These are phyloP conservation scores for Leuciscus idus DNA, from an alignment of 2,113 vertebrate genomes.

Conservation along the genomic window DNA sequence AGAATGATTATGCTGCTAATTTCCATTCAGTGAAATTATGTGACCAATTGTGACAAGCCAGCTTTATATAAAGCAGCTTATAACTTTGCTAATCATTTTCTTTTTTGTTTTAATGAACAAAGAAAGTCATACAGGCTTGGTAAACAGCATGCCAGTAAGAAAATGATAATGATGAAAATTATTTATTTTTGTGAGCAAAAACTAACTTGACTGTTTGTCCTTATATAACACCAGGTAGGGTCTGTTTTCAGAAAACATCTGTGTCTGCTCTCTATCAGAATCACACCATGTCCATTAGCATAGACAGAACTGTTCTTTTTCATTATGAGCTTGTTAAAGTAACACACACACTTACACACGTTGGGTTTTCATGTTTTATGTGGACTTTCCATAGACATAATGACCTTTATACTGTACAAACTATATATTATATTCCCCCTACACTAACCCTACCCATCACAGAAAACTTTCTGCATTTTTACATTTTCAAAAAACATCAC, in stretches of 20 bases:
- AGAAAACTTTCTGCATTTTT: no score
- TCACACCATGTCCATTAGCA: constrained; percentile 34
- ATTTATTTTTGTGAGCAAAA: neutral
- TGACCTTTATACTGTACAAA: no score
- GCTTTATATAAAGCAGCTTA: neutral
- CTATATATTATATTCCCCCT: no score
- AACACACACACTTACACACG: neutral
- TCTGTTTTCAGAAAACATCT: constrained; percentile 9
- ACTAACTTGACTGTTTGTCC: neutral
- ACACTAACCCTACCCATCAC: no score
- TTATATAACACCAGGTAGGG: neutral
- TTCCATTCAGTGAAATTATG: neutral
- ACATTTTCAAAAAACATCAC: no score
- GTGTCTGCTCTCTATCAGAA: constrained; percentile 25
- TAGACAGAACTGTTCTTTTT: constrained; percentile 15
- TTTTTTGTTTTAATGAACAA: neutral
- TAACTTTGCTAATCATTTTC: neutral
- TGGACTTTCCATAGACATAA: no score
- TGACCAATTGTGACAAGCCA: neutral
- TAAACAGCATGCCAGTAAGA: neutral
- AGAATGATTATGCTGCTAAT: neutral
- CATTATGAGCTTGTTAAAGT: neutral
- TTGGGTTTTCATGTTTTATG: no score
- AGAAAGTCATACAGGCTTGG: neutral
- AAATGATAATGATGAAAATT: neutral